Evolutionary conservation across 2,797 vertebrate species (phyloP).

Genomic region (Sebastes matsubarae): DNA sequence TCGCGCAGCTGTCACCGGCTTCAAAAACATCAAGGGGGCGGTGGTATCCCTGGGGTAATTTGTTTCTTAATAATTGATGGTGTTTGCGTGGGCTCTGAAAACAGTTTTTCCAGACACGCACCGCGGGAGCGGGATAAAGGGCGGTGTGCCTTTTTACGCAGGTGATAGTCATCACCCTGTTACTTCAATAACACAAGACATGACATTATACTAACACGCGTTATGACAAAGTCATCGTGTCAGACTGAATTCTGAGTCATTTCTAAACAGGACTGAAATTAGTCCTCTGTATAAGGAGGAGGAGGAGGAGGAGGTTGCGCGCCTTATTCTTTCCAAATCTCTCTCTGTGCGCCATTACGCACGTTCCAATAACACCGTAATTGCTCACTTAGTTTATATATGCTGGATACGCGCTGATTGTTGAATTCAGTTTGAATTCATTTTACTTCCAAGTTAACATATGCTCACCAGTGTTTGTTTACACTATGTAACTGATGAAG

Average conservation of each 20-base stretch:
- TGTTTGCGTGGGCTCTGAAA: slow-evolving; percentile 82
- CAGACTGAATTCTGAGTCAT: slow-evolving; percentile 70
- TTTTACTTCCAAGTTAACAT: slow-evolving; percentile 36
- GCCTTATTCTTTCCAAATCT: slow-evolving; percentile 66
- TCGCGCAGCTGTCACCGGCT: slow-evolving; percentile 67
- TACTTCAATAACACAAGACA: slow-evolving; percentile 72
- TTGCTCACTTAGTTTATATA: slow-evolving; percentile 65
- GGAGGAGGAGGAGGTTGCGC: neutral
- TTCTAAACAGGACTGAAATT: slow-evolving; percentile 64
- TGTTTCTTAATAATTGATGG: slow-evolving; percentile 85
- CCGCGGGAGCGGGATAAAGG: slow-evolving; percentile 72
- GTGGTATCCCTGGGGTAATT: slow-evolving; percentile 75
- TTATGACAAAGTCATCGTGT: slow-evolving; percentile 67
- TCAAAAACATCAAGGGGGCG: slow-evolving; percentile 67
- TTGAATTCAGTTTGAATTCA: slow-evolving; percentile 50
- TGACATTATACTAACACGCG: slow-evolving; percentile 66
- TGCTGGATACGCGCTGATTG: slow-evolving; percentile 45
- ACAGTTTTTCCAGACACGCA: slow-evolving; percentile 84
- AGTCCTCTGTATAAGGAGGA: slow-evolving; percentile 14
- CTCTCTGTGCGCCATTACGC: slow-evolving; percentile 71
- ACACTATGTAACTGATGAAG: slow-evolving; percentile 1
- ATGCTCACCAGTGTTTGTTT: slow-evolving; percentile 22
- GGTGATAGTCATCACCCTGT: slow-evolving; percentile 78
- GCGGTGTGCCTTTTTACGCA: slow-evolving; percentile 66
- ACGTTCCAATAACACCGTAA: slow-evolving; percentile 72